Conservation (phyloP, 2,113 vertebrate genomes). For the Gracilinanus agilis region DNA sequence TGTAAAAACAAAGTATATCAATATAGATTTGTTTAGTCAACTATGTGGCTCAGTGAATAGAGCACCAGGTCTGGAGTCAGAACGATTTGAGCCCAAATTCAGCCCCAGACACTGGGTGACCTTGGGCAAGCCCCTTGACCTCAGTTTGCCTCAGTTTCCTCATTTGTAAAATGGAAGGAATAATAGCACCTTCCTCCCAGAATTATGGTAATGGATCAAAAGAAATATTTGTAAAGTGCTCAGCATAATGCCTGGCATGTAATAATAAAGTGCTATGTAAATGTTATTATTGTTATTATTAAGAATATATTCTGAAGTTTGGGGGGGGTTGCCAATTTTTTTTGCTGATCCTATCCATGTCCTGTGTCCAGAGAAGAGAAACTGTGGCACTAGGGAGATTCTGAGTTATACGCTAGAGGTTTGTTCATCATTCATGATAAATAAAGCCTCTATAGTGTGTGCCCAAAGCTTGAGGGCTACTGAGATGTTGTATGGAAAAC, state of each 20-base stretch:
- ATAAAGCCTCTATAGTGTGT: neutral
- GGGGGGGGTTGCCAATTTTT: neutral
- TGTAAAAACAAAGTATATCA: neutral
- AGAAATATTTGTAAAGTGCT: neutral
- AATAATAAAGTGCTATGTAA: neutral
- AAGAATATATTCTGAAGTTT: neutral
- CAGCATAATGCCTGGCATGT: neutral
- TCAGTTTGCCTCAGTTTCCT: neutral
- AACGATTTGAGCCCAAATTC: neutral
- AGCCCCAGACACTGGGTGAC: neutral
- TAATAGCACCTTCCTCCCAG: neutral
- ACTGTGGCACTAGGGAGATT: neutral
- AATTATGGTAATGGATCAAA: neutral
- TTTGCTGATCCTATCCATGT: neutral
- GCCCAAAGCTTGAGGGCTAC: neutral
- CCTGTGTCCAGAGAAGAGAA: neutral
- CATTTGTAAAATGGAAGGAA: neutral
- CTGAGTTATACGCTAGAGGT: neutral
- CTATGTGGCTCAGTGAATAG: neutral
- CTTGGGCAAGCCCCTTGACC: neutral
- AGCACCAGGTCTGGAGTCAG: neutral
- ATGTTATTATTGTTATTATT: neutral
- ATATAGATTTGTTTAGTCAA: neutral
- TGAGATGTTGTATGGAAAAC: neutral
- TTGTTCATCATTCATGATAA: neutral